Percentiles rank a stretch among this genome's conserved stretches.
Conservation (phyloP, 2,888 invertebrate species). For the Eubasilissa splendida region DNA sequence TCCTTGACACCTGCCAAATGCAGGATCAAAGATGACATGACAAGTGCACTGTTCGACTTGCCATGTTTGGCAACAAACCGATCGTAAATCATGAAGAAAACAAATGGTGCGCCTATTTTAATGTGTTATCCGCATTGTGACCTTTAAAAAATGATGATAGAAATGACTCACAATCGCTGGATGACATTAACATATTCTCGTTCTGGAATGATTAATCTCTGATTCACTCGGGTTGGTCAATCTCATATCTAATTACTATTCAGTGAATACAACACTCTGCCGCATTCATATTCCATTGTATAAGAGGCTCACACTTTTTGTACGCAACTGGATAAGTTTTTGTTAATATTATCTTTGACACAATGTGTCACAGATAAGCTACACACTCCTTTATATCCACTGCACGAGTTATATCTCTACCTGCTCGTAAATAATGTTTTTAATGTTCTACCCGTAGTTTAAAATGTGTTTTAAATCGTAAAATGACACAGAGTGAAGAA, state of each 20-base stretch:
- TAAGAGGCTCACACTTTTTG: background rate
- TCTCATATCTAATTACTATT: slow-evolving; percentile 40
- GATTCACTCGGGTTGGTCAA: slow-evolving; percentile 52
- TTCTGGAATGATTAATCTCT: slow-evolving; percentile 44
- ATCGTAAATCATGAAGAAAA: slow-evolving; percentile 44
- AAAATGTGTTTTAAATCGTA: background rate
- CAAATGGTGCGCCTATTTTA: slow-evolving; percentile 41
- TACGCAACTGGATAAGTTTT: background rate
- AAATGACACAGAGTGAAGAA: slow-evolving; percentile 22
- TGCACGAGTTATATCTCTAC: no score
- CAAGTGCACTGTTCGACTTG: slow-evolving; percentile 51
- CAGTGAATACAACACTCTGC: slow-evolving; percentile 30
- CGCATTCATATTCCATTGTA: slow-evolving; percentile 35
- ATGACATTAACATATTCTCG: slow-evolving; percentile 43
- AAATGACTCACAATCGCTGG: slow-evolving; percentile 44
- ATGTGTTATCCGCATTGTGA: slow-evolving; percentile 43
- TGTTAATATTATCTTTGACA: slow-evolving; percentile 24
- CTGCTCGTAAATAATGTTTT: no score
- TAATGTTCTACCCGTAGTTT: no score
- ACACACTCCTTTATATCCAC: background rate
- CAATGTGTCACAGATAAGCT: slow-evolving; percentile 29
- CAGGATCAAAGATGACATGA: slow-evolving; percentile 33
- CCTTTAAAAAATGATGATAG: slow-evolving; percentile 44
- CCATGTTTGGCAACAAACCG: slow-evolving; percentile 56
- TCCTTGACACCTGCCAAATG: slow-evolving; percentile 47